phyloP scores from a whole-genome alignment of 2,113 vertebrate species.

The rabbit (Oryctolagus cuniculus) region DNA sequence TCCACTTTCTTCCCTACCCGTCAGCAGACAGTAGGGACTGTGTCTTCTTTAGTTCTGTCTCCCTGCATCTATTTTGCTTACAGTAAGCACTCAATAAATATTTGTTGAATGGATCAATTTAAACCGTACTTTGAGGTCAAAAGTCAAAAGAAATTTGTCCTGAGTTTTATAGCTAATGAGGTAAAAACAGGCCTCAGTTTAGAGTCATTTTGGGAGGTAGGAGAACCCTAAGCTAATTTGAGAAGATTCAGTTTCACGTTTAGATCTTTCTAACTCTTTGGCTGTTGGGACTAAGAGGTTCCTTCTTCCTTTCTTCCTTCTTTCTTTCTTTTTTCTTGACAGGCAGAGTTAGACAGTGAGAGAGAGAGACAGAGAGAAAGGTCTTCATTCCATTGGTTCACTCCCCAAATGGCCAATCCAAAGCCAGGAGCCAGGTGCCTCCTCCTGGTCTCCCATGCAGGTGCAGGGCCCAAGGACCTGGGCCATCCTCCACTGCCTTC shows the following conservation, averaged over 20 bases:
- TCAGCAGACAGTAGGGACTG: neutral
- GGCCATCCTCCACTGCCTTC: no score
- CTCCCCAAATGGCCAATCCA: no score
- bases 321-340: no score
- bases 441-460: no score
- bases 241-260: neutral
- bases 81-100: conserved; percentile 12
- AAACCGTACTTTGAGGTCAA: conserved; percentile 23
- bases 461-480: no score
- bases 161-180: neutral
- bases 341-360: no score
- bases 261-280: conserved; percentile 10
- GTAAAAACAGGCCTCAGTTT: neutral
- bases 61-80: conserved; percentile 8
- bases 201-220: neutral
- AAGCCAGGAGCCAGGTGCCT: no score
- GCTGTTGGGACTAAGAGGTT: conserved; percentile 36
- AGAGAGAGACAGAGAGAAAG: no score
- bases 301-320: neutral
- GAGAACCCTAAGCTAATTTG: conserved; percentile 3
- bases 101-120: conserved; percentile 25
- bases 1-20: neutral
- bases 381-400: no score
- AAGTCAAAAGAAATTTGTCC: conserved; percentile 22
- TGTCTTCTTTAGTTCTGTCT: neutral